Evolutionary conservation across 2,113 vertebrate genomes (phyloP).

Genomic region (Lasiurus borealis): DNA sequence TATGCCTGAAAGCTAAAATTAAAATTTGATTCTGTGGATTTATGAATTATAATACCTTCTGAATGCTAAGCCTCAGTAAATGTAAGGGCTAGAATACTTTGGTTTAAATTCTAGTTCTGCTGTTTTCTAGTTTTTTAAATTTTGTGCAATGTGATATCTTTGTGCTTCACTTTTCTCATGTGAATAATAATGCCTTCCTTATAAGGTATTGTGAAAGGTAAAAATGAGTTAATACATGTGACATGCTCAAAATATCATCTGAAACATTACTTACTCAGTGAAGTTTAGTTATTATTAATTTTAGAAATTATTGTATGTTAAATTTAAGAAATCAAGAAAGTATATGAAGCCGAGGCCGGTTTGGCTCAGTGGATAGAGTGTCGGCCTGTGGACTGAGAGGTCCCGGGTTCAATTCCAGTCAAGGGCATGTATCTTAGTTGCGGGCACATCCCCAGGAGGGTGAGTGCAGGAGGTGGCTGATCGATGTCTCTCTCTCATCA

Average conservation of each 20-base stretch:
- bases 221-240: neutral
- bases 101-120: neutral
- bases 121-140: neutral
- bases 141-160: neutral
- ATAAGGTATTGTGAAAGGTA: neutral
- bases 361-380: too few species aligned
- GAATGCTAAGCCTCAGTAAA: neutral
- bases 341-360: neutral
- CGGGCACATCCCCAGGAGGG: too few species aligned
- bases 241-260: neutral
- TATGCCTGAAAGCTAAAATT: neutral
- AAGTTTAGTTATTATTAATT: neutral
- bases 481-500: too few species aligned
- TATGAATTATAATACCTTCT: neutral
- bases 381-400: too few species aligned
- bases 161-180: neutral
- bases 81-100: neutral
- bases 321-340: neutral
- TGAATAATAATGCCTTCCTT: neutral
- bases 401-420: too few species aligned
- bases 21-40: neutral
- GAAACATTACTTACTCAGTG: neutral
- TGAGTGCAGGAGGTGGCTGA: too few species aligned
- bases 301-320: neutral
- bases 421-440: too few species aligned